These are phyloP conservation scores for Pteruthius melanotis DNA, from an alignment of 2,113 vertebrate species.

Conservation along the genomic window DNA sequence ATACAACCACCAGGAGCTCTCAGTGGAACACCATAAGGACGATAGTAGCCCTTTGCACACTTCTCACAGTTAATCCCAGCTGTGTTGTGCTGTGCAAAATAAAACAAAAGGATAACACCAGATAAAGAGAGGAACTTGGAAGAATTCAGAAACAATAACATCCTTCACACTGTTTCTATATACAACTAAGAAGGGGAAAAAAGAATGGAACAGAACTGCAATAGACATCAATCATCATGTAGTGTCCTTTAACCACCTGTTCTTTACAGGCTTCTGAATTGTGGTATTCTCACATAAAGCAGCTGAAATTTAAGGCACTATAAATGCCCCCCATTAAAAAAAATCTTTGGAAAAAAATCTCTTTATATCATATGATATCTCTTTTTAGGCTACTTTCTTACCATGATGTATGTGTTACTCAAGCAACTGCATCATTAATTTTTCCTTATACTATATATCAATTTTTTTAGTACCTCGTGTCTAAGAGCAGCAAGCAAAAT, in stretches of 20 bases:
- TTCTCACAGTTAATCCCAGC: slow-evolving; percentile 91
- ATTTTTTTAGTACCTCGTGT: background rate
- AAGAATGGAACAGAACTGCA: background rate
- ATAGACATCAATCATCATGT: background rate
- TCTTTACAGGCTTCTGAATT: background rate
- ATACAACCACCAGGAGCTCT: slow-evolving; percentile 80
- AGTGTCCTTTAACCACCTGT: background rate
- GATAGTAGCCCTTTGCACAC: slow-evolving; percentile 85
- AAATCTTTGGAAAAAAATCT: background rate
- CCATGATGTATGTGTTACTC: rapidly evolving
- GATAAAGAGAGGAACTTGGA: background rate
- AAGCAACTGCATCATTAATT: background rate
- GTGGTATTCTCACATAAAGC: background rate
- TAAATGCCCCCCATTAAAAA: background rate
- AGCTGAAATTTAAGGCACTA: background rate
- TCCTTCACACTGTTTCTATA: background rate
- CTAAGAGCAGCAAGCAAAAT: background rate
- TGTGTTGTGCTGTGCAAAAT: slow-evolving; percentile 85
- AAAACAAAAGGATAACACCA: background rate
- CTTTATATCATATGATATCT: background rate
- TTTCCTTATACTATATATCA: background rate
- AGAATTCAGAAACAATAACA: background rate
- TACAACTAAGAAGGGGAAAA: background rate
- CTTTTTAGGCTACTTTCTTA: background rate
- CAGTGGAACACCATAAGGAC: slow-evolving; percentile 71